Evolutionary conservation across 1,140 invertebrate species (phyloP), one percentile per base, ranked within the genome.

Genomic region (Bombus balteatus): DNA sequence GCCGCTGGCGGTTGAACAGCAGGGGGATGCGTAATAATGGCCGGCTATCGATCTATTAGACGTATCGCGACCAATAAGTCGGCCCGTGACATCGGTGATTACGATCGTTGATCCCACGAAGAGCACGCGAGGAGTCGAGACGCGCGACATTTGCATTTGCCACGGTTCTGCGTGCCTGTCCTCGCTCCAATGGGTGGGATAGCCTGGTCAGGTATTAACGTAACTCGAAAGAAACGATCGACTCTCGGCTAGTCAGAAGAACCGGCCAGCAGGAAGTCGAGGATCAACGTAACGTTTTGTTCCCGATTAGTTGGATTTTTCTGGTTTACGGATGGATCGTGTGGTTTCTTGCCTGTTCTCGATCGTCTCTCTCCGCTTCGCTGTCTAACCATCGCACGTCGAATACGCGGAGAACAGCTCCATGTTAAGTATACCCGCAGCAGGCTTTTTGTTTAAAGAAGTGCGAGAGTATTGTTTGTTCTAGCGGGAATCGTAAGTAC

Each of bases 71-170:
- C 82, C 90, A 88, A 90, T 88, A 88, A 86, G 84, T 79, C 80
- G 43, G 68, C 28, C 91, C 91, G 90, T 91, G 85, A 92, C 90
- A 91, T 91, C 87, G 89, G 81, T 91, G 91, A 92, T 91, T 89
- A 85, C 91, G 85, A 90, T 89, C 82, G 85, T 85, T 85, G 85
- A 82, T 88, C 87, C 78, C 80, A 37, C 78, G 47, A 18, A 57
- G 79, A 39, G 57, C 62, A 87, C 32, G 62, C 76, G 70, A 72
- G 74, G 53, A 12, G 43, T 3, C 32, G 57, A 62, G 59, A 68
- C 79, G 70, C 85, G 88, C 88, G 88, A 89, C 88, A 89, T 89
- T 89, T 87, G 88, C 88, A 89, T 89, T 89, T 22, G 88, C 88
- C 88, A 89, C 87, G 88, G 83, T 83, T 28, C 57, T 34, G 80